A percentile compares a stretch with the other conserved stretches of the same genome.
Evolutionary conservation across 2,797 vertebrate species (phyloP).

Genomic region (Eulemur albifrons): DNA sequence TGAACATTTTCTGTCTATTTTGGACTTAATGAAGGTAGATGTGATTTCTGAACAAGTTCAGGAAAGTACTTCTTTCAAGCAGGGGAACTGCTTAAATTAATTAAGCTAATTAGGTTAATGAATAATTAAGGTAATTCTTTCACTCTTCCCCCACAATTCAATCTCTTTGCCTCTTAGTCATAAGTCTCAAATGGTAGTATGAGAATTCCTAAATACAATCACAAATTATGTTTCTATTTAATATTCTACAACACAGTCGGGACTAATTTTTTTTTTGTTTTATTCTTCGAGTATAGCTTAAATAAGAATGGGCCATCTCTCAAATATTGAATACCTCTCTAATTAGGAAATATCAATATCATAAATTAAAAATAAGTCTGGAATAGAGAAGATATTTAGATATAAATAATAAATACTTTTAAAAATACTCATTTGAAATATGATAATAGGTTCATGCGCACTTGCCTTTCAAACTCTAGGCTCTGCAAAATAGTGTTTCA

Average conservation of each 20-base stretch:
- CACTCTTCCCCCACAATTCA: conserved; percentile 54
- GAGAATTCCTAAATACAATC: conserved; percentile 57
- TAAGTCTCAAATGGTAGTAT: conserved; percentile 41
- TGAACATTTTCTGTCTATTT: conserved; percentile 46
- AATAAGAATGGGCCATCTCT: conserved; percentile 14
- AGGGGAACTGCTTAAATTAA: conserved; percentile 77
- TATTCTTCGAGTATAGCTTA: conserved; percentile 17
- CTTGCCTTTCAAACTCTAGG: background rate
- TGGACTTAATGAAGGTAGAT: conserved; percentile 61
- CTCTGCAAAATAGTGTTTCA: background rate
- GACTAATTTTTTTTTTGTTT: background rate
- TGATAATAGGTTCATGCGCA: background rate
- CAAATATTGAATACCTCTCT: conserved; percentile 6
- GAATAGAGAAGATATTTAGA: background rate
- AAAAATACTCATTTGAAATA: conserved; percentile 24
- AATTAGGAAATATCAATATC: conserved; percentile 46
- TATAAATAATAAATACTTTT: conserved; percentile 20
- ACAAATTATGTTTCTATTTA: conserved; percentile 48
- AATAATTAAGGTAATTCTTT: conserved; percentile 78
- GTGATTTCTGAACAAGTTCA: conserved; percentile 76
- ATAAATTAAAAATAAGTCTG: conserved; percentile 40
- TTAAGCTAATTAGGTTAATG: conserved; percentile 80
- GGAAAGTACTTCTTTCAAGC: conserved; percentile 75
- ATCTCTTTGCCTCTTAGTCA: conserved; percentile 43
- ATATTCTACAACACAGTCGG: conserved; percentile 25